Conservation (phyloP, 2,797 vertebrate genomes). For the Melanotaenia boesemani region DNA sequence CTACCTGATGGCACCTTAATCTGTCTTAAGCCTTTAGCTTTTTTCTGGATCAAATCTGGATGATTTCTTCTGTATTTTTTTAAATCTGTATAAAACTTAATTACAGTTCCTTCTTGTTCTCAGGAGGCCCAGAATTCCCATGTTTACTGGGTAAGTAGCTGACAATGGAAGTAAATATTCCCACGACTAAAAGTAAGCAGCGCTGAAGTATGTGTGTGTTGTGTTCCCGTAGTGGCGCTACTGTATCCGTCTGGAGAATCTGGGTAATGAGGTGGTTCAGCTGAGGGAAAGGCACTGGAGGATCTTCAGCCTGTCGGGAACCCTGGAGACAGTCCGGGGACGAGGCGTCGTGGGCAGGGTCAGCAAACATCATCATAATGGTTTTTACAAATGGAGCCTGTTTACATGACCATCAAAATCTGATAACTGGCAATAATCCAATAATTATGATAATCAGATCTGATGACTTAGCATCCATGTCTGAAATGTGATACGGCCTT, state of each 20-base stretch:
- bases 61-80: too few species aligned
- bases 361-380: constrained; percentile 24
- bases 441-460: too few species aligned
- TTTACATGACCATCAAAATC: too few species aligned
- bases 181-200: neutral
- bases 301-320: constrained; percentile 98
- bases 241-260: constrained; percentile 97
- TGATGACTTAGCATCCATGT: too few species aligned
- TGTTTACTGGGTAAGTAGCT: constrained; percentile 95
- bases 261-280: constrained; percentile 94
- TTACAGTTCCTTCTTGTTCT: constrained; percentile 19
- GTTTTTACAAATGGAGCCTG: neutral
- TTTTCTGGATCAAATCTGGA: too few species aligned
- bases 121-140: constrained; percentile 99
- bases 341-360: constrained; percentile 96
- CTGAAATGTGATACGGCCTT: too few species aligned
- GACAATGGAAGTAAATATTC: neutral
- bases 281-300: constrained; percentile 97
- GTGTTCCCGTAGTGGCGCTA: constrained; percentile 90
- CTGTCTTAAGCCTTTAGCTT: too few species aligned
- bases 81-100: neutral
- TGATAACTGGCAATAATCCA: too few species aligned
- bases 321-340: constrained; percentile 95
- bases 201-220: neutral
- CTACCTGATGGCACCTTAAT: neutral